Conservation (phyloP, 2,113 vertebrate species). For the Cyanoramphus novaezelandiae region DNA sequence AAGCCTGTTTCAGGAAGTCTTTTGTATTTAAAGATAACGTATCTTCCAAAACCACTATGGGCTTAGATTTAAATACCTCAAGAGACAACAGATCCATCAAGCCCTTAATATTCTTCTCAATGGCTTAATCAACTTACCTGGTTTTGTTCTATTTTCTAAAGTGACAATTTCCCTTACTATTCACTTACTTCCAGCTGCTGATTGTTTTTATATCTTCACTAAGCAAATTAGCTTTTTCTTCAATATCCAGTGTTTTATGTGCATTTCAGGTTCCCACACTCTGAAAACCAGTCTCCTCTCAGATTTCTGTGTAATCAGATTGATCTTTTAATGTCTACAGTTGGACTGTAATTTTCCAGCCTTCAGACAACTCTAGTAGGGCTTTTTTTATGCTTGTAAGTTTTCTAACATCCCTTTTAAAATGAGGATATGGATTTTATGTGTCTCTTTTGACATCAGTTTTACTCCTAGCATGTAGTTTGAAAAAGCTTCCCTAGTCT, state of each 20-base stretch:
- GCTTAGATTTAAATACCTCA: neutral
- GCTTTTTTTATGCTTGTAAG: neutral
- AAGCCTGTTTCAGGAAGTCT: neutral
- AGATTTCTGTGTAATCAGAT: neutral
- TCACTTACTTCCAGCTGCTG: neutral
- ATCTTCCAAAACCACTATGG: neutral
- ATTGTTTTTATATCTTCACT: neutral
- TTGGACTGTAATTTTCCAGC: neutral
- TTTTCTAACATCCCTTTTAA: neutral
- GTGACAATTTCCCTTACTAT: neutral
- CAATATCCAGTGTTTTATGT: neutral
- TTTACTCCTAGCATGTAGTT: neutral
- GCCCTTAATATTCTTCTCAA: neutral
- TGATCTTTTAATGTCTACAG: neutral
- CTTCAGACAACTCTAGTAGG: neutral
- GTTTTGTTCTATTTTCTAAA: neutral
- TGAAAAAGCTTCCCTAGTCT: neutral
- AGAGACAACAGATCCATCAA: neutral
- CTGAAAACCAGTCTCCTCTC: neutral
- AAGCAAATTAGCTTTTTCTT: neutral
- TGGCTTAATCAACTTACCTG: neutral
- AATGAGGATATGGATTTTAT: neutral
- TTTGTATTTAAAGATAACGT: neutral
- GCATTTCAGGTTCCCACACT: neutral
- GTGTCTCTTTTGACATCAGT: neutral